A percentile compares a stretch with the other conserved stretches of the same genome.
phyloP scores from a whole-genome alignment of 2,888 invertebrate genomes.

The Metacarcinus magister region DNA sequence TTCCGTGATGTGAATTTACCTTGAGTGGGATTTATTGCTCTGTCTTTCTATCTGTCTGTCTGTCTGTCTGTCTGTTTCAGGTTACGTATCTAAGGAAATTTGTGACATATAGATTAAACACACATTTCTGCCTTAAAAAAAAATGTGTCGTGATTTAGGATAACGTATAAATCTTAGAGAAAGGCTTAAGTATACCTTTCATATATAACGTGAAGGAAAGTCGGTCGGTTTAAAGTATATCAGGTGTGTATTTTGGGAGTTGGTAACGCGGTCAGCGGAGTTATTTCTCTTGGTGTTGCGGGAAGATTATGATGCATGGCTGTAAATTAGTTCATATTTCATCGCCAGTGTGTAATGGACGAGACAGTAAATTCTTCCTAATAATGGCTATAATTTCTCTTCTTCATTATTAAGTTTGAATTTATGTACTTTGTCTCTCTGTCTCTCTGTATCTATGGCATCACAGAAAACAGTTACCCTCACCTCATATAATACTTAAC shows the following conservation, averaged over 20 bases:
- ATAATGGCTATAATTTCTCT: background rate
- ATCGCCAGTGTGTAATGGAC: background rate
- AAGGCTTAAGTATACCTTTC: background rate
- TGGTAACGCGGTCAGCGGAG: background rate
- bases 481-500: background rate
- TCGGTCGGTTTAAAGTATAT: background rate
- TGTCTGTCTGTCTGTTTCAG: too few species aligned
- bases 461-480: background rate
- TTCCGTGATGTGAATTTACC: background rate
- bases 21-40: background rate
- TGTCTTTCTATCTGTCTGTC: too few species aligned
- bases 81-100: too few species aligned
- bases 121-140: too few species aligned
- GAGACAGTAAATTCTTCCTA: background rate
- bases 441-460: background rate
- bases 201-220: background rate
- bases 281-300: background rate
- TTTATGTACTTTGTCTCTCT: background rate
- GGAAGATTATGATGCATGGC: constrained; percentile 15
- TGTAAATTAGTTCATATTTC: background rate
- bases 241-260: background rate
- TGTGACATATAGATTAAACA: too few species aligned
- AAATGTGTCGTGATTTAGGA: too few species aligned
- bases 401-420: background rate
- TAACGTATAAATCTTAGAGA: background rate